These are phyloP conservation scores for Teleiodes luculella DNA, from an alignment of 2,888 invertebrate species.

Conservation along the genomic window DNA sequence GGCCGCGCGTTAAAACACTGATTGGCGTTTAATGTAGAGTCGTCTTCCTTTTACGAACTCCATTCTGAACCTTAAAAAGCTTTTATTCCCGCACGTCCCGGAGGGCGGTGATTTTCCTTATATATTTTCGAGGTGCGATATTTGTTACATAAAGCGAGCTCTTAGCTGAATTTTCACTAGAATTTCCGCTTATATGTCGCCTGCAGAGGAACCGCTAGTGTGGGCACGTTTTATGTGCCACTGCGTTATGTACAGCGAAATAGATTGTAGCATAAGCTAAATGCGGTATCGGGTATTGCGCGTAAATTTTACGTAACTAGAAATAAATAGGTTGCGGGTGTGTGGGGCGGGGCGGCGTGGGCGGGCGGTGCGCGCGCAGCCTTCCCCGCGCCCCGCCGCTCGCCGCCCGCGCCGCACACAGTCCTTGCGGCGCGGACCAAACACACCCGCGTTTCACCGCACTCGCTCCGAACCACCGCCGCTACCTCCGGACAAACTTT, in stretches of 20 bases:
- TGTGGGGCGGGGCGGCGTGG: slow-evolving; percentile 72
- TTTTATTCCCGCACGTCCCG: slow-evolving; percentile 22
- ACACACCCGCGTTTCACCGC: slow-evolving; percentile 55
- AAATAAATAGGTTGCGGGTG: slow-evolving; percentile 79
- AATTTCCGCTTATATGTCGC: not conserved
- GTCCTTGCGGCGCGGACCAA: slow-evolving; percentile 38
- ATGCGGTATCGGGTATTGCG: slow-evolving; percentile 77
- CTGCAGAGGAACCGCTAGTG: slow-evolving; percentile 3
- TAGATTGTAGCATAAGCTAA: slow-evolving; percentile 60
- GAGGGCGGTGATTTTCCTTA: slow-evolving; percentile 30
- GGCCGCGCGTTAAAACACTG: slow-evolving; percentile 57
- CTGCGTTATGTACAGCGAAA: slow-evolving; percentile 33
- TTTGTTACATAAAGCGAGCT: slow-evolving; percentile 15
- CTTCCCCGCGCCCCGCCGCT: slow-evolving; percentile 24
- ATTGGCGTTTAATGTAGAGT: slow-evolving; percentile 62
- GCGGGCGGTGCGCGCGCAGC: slow-evolving; percentile 66
- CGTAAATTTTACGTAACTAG: slow-evolving; percentile 79
- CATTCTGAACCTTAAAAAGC: slow-evolving; percentile 34
- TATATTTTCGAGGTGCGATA: slow-evolving; percentile 21
- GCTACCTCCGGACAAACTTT: slow-evolving; percentile 66
- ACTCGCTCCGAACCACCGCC: slow-evolving; percentile 69
- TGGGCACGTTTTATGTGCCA: slow-evolving; percentile 6
- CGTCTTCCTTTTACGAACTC: slow-evolving; percentile 45
- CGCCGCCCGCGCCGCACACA: slow-evolving; percentile 20
- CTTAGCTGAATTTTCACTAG: slow-evolving; percentile 16